Evolutionary conservation across 2,888 invertebrate species (phyloP).

Genomic region (Drosophila nigritarsus): DNA sequence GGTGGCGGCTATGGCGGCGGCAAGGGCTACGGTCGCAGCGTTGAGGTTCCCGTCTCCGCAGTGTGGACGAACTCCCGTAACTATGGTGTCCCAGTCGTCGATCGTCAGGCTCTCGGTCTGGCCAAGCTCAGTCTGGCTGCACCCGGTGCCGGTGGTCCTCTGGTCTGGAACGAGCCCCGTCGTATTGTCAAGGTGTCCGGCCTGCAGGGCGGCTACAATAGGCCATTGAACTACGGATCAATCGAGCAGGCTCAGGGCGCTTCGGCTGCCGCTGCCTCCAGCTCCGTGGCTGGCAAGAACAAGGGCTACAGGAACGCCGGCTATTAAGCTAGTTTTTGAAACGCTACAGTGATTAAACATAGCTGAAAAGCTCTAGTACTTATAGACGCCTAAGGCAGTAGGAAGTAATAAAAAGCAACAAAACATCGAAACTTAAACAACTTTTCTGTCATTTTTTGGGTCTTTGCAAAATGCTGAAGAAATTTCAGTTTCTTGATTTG

Average conservation of each 20-base stretch:
- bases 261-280: slow-evolving; percentile 74
- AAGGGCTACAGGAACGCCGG: slow-evolving; percentile 20
- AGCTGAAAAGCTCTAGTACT: slow-evolving; percentile 22
- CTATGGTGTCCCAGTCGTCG: slow-evolving; percentile 63
- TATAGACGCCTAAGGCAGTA: slow-evolving; percentile 31
- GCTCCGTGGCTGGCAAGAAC: slow-evolving; percentile 55
- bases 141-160: slow-evolving; percentile 59
- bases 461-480: background rate
- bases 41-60: slow-evolving; percentile 53
- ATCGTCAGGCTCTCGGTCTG: slow-evolving; percentile 58
- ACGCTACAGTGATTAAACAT: slow-evolving; percentile 37
- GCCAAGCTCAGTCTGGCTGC: slow-evolving; percentile 68
- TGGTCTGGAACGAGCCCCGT: slow-evolving; percentile 47
- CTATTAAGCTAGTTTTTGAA: slow-evolving; percentile 38
- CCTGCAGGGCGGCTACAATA: slow-evolving; percentile 25
- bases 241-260: slow-evolving; percentile 54
- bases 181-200: slow-evolving; percentile 27
- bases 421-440: slow-evolving; percentile 26
- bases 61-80: slow-evolving; percentile 36
- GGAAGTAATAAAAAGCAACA: slow-evolving; percentile 44
- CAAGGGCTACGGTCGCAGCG: slow-evolving; percentile 3
- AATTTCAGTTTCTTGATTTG: background rate
- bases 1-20: slow-evolving; percentile 19
- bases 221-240: slow-evolving; percentile 29
- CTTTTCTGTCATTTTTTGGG: background rate